A percentile compares a stretch with the other conserved stretches of the same genome.
Conservation (phyloP, 2,797 vertebrate species). For the Sylvia borin region DNA sequence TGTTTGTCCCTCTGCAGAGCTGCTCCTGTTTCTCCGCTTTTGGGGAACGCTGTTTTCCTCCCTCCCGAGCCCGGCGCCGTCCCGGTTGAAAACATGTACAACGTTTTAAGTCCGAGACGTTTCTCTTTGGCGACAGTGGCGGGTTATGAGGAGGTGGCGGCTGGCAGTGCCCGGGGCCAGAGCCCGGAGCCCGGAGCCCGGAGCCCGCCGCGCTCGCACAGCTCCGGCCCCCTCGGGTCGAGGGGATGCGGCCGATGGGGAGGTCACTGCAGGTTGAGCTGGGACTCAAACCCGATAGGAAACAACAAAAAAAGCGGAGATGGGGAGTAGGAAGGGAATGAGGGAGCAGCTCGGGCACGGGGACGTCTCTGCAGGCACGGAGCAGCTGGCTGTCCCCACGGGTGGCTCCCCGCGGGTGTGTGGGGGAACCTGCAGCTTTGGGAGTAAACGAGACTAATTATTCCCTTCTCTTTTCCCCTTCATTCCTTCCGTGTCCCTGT, state of each 20-base stretch:
- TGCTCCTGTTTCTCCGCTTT: not conserved
- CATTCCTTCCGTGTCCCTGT: not conserved
- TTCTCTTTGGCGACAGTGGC: accelerated
- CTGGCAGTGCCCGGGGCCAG: not conserved
- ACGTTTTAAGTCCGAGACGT: accelerated
- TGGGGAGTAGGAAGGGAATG: not conserved
- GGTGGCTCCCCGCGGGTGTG: accelerated
- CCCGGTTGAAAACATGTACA: not conserved
- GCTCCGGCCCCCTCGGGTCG: not conserved
- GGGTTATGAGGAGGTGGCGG: not conserved
- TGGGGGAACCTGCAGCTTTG: not conserved
- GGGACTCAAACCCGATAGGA: not conserved
- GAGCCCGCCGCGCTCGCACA: accelerated
- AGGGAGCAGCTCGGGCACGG: accelerated
- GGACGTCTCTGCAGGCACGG: not conserved
- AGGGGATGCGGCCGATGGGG: not conserved
- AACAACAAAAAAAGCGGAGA: accelerated
- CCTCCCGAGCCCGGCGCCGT: not conserved
- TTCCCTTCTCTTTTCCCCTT: not conserved
- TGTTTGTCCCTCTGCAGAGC: not conserved
- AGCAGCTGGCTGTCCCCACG: not conserved
- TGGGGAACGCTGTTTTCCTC: not conserved
- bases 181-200: not conserved
- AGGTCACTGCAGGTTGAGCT: not conserved
- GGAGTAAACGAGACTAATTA: not conserved